phyloP scores from a whole-genome alignment of 2,797 vertebrate species.

The Echeneis naucrates region DNA sequence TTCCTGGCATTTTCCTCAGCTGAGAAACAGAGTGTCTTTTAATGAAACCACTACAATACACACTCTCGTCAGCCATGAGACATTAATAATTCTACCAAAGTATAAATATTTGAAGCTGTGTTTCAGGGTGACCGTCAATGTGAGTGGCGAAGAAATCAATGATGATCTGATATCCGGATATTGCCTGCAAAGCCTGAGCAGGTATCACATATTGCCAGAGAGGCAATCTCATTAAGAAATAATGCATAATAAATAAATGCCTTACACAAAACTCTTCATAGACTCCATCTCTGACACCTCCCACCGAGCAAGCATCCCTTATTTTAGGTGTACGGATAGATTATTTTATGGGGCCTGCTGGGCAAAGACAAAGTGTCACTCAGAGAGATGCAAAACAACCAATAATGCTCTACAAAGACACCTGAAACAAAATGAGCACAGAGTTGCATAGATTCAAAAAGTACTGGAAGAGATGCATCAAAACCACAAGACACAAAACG shows the following conservation, averaged over 20 bases:
- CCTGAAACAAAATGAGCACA: not conserved
- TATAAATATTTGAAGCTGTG: conserved; percentile 61
- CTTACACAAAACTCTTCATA: conserved; percentile 28
- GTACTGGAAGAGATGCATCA: not conserved
- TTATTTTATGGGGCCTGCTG: not conserved
- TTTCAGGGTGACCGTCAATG: conserved; percentile 33
- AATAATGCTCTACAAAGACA: not conserved
- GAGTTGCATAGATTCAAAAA: not conserved
- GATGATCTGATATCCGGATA: conserved; percentile 28
- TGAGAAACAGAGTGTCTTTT: conserved; percentile 48
- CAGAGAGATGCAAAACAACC: not conserved
- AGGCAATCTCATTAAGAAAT: conserved; percentile 5
- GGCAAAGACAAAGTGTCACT: not conserved
- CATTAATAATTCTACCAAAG: conserved; percentile 55
- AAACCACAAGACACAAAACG: not conserved
- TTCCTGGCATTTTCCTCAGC: conserved; percentile 49
- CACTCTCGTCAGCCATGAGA: conserved; percentile 14
- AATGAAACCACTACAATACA: conserved; percentile 62
- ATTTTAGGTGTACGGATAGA: conserved; percentile 9
- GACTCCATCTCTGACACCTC: conserved; percentile 19
- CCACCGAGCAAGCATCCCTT: not conserved
- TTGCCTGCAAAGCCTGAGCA: conserved; percentile 12
- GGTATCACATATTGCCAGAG: conserved; percentile 9
- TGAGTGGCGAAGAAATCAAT: conserved; percentile 20
- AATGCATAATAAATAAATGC: conserved; percentile 28